These are phyloP conservation scores for Toxotes chatareus DNA, from an alignment of 2,113 vertebrate species.

Conservation along the genomic window DNA sequence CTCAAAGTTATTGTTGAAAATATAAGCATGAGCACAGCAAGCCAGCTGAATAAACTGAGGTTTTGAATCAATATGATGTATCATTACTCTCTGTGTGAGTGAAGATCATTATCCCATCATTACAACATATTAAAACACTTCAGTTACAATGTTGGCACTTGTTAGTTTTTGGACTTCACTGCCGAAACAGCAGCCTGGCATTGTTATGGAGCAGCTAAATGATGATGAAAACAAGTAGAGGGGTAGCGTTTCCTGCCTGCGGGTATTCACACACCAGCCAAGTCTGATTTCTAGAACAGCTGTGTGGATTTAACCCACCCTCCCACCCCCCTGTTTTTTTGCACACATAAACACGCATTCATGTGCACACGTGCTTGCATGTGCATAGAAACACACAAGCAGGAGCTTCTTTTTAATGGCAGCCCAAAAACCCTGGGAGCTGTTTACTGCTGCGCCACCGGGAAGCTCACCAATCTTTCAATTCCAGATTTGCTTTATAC, in stretches of 20 bases:
- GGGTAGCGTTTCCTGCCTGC: slow-evolving; percentile 60
- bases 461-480: slow-evolving; percentile 46
- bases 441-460: slow-evolving; percentile 45
- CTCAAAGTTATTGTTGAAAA: slow-evolving; percentile 40
- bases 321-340: neutral
- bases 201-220: slow-evolving; percentile 62
- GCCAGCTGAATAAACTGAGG: slow-evolving; percentile 30
- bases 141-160: slow-evolving; percentile 54
- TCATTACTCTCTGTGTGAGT: slow-evolving; percentile 37
- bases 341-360: slow-evolving; percentile 22
- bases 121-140: slow-evolving; percentile 62
- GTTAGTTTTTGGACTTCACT: slow-evolving; percentile 51
- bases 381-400: neutral
- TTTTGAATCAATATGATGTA: slow-evolving; percentile 30
- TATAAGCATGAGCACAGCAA: slow-evolving; percentile 15
- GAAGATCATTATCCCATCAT: slow-evolving; percentile 51
- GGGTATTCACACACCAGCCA: slow-evolving; percentile 64
- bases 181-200: slow-evolving; percentile 58
- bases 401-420: slow-evolving; percentile 35
- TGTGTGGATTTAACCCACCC: slow-evolving; percentile 70
- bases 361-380: neutral
- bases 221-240: slow-evolving; percentile 72
- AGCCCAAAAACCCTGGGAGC: slow-evolving; percentile 49
- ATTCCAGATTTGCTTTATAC: slow-evolving; percentile 36
- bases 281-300: slow-evolving; percentile 72